These are phyloP conservation scores for Nemopilema nomurai DNA, from an alignment of 30 jellyfish, hydroid and myxozoan genomes.

Conservation along the genomic window DNA sequence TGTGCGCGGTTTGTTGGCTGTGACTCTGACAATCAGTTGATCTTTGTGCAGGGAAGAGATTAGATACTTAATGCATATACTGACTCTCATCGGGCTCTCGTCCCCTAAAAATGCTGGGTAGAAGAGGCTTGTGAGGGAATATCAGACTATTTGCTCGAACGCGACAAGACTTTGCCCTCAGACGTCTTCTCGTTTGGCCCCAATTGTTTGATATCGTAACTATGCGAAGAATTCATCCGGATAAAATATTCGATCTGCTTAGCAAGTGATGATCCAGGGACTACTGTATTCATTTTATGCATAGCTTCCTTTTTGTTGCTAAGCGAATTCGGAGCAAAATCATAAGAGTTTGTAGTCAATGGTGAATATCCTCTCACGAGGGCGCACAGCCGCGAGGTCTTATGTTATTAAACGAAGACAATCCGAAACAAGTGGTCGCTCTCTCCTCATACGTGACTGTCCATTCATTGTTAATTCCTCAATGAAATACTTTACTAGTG, in stretches of 20 bases:
- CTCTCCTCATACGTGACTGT: background rate
- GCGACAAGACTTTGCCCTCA: background rate
- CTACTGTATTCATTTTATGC: constrained; percentile 29
- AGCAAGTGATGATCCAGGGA: constrained; percentile 18
- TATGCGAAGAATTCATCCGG: constrained; percentile 16
- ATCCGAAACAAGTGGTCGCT: constrained; percentile 23
- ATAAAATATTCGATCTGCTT: constrained; percentile 2
- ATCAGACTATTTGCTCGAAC: background rate
- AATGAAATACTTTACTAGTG: constrained; percentile 2
- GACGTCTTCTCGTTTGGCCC: background rate
- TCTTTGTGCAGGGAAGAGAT: no score
- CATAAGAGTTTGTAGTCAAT: background rate
- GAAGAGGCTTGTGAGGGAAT: no score
- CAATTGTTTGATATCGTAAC: background rate
- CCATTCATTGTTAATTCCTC: constrained; percentile 18
- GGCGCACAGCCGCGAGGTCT: background rate
- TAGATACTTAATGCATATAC: no score
- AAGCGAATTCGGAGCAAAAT: background rate
- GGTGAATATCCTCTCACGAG: constrained; percentile 27
- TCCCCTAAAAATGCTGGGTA: no score
- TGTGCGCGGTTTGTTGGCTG: no score
- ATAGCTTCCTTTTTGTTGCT: constrained; percentile 14
- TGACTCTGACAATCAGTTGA: no score
- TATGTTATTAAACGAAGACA: constrained; percentile 15
- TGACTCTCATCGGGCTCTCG: no score